phyloP scores from a whole-genome alignment of 2,113 vertebrate species.

The Asarcornis scutulata region DNA sequence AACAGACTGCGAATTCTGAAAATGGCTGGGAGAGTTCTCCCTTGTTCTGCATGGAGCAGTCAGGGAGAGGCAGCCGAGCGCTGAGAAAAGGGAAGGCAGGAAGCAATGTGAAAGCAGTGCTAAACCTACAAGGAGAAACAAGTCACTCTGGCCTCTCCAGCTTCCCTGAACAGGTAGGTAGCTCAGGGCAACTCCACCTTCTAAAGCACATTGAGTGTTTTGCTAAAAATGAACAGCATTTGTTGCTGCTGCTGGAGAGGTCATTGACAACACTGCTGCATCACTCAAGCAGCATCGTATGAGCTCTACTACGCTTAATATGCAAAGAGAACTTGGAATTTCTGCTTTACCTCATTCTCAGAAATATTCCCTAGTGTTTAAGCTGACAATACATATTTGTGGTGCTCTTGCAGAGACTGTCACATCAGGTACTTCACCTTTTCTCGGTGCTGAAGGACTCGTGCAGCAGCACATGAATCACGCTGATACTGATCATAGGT shows the following conservation, averaged over 20 bases:
- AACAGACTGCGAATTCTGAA: background rate
- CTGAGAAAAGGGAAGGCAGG: background rate
- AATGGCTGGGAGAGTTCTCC: background rate
- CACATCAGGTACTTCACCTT: background rate
- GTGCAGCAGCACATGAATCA: background rate
- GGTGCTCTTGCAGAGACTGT: background rate
- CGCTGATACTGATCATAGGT: rapidly evolving
- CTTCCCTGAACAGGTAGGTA: background rate
- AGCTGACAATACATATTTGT: background rate
- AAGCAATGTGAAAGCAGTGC: rapidly evolving
- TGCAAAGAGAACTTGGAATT: background rate
- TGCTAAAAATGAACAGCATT: background rate
- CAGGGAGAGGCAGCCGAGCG: rapidly evolving
- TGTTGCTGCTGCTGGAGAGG: background rate
- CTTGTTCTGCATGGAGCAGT: background rate
- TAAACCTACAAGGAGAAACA: rapidly evolving
- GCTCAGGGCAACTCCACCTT: background rate
- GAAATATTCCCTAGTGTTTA: background rate
- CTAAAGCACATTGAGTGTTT: rapidly evolving
- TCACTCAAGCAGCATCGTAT: background rate
- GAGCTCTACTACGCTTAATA: background rate
- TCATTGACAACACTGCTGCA: background rate
- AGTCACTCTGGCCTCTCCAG: background rate
- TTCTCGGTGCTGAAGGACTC: background rate
- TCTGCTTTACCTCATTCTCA: background rate